These are phyloP conservation scores for Montipora cactus DNA, from an alignment of 64 coral and sea anemone genomes.

Conservation along the genomic window DNA sequence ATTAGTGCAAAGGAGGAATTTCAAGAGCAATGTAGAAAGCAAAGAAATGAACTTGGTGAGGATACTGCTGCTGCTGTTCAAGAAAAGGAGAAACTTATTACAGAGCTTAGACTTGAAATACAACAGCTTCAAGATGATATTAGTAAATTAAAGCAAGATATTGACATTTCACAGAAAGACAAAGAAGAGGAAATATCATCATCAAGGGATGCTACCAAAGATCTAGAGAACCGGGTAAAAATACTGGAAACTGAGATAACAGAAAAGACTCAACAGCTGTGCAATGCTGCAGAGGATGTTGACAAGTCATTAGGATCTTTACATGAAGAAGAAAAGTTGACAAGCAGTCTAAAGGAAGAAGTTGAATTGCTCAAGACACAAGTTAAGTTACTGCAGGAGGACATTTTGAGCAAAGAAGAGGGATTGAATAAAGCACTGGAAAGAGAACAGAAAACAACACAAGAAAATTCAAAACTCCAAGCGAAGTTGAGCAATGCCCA, in stretches of 20 bases:
- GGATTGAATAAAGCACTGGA: slow-evolving; percentile 21
- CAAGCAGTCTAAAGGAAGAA: slow-evolving; percentile 13
- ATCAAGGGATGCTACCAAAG: background rate
- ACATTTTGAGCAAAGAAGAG: slow-evolving; percentile 26
- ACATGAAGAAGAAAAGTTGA: background rate
- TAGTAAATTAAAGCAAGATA: slow-evolving; percentile 3
- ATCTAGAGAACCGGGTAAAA: slow-evolving; percentile 3
- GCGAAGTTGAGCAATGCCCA: slow-evolving; percentile 79
- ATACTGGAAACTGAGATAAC: background rate
- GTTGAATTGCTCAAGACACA: slow-evolving; percentile 1
- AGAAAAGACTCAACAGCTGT: background rate
- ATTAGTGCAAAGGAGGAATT: background rate
- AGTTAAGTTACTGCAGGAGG: slow-evolving; percentile 37
- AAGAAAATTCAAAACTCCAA: slow-evolving; percentile 84
- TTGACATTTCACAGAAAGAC: slow-evolving; percentile 42
- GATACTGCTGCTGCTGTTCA: slow-evolving; percentile 6
- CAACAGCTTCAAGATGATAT: background rate
- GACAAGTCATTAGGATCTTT: slow-evolving; percentile 5
- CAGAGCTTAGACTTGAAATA: slow-evolving; percentile 55
- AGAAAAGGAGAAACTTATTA: slow-evolving; percentile 50
- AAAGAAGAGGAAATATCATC: slow-evolving; percentile 19
- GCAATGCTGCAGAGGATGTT: background rate
- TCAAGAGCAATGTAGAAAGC: background rate
- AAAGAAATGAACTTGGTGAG: background rate
- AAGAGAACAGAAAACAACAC: slow-evolving; percentile 38